Evolutionary conservation across 2,888 invertebrate genomes (phyloP), one percentile per base, ranked within the genome.

Genomic region (Chymomyza caudatula): DNA sequence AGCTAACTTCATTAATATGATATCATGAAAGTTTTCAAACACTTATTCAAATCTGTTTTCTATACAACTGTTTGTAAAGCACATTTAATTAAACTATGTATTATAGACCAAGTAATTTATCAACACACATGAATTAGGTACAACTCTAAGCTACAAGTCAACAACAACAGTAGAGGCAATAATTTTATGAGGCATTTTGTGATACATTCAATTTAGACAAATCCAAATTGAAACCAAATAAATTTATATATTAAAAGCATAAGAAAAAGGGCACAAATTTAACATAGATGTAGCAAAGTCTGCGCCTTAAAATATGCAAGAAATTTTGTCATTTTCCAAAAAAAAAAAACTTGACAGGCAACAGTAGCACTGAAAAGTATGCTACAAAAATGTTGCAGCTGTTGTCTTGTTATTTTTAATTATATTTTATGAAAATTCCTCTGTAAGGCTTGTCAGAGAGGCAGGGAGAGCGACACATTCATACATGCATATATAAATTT

Each of bases 341-440:
- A 4, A 37, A 37, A 11, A 37, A 37, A 15, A 47, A 47, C 15
- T 17, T 47, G 17, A 47, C 17, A 17, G 44, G 17, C 44, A 47
- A 47, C 15, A 15, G 44, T 47, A 1, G 44, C 15, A 6, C 4
- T 13, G 17, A 47, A 47, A 17, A 47, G 29, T 17, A 47, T 47
- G 15, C 44, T 47, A 47, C 6, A 47, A 47, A 47, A 47, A 47
- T 47, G 17, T 20, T 51, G 17, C 51, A 51, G 51, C 51, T 51
- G 51, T 20, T 51, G 51, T 63, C 60, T 71, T 78, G 77, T 69
- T 82, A 69, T 77, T 67, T 80, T 80, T 85, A 85, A 79, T 81
- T 81, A 82, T 85, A 79, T 75, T 80, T 80, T 72, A 77, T 83
- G 77, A 68, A 72, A 74, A 73, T 77, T 37, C 11, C 29, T 37